Conservation (phyloP, 2,113 vertebrate species). For the Poecile atricapillus region DNA sequence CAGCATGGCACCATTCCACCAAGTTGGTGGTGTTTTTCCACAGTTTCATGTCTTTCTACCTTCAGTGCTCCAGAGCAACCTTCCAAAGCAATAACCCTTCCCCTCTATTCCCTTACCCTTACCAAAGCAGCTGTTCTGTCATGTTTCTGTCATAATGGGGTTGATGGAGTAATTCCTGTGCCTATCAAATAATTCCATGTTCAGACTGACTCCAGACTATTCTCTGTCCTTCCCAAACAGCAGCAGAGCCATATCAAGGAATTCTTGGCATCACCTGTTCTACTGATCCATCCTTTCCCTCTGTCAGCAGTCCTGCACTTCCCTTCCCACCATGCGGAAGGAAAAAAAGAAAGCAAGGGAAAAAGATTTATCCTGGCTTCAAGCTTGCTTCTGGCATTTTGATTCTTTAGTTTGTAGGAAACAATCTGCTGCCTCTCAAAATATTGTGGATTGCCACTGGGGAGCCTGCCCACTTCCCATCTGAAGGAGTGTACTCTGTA, state of each 20-base stretch:
- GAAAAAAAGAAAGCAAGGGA: background rate
- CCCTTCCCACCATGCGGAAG: background rate
- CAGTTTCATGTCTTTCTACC: background rate
- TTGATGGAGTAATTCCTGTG: background rate
- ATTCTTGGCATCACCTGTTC: background rate
- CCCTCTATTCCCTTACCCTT: background rate
- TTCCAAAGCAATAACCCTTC: background rate
- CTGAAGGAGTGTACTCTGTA: background rate
- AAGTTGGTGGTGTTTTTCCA: background rate
- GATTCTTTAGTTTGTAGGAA: conserved; percentile 9
- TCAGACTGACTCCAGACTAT: background rate
- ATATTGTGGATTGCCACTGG: background rate
- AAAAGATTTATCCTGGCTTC: background rate
- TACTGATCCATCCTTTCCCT: background rate
- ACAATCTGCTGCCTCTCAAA: conserved; percentile 54
- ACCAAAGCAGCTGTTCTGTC: background rate
- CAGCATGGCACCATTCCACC: background rate
- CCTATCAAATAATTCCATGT: background rate
- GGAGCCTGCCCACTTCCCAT: conserved; percentile 9
- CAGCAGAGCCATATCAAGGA: background rate
- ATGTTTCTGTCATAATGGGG: background rate
- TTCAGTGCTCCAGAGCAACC: background rate
- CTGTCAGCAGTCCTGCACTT: background rate
- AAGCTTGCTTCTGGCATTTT: conserved; percentile 12
- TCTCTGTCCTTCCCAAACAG: background rate